Evolutionary conservation across 2,797 vertebrate genomes (phyloP).

Genomic region (Pelodytes ibericus): DNA sequence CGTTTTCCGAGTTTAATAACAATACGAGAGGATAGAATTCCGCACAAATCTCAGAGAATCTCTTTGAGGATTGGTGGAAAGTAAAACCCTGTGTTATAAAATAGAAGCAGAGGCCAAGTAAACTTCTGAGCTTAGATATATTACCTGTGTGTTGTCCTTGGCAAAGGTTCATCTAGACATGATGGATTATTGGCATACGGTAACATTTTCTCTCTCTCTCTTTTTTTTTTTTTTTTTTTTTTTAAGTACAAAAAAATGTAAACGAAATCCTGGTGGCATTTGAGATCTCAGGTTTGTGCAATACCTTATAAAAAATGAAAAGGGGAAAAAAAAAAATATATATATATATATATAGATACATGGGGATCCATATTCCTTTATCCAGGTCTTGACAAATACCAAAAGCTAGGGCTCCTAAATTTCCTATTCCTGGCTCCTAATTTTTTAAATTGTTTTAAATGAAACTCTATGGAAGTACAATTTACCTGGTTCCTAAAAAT

Average conservation of each 20-base stretch:
- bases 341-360: too few relatives aligned
- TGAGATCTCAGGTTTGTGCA: neutral
- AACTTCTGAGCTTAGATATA: constrained; percentile 24
- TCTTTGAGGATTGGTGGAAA: constrained; percentile 39
- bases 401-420: too few relatives aligned
- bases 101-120: constrained; percentile 19
- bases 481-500: too few relatives aligned
- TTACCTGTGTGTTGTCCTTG: constrained; percentile 48
- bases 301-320: neutral
- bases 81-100: constrained; percentile 17
- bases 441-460: too few relatives aligned
- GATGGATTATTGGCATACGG: constrained; percentile 20
- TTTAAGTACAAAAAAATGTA: neutral
- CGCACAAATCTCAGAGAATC: constrained; percentile 26
- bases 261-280: neutral
- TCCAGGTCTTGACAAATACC: too few relatives aligned
- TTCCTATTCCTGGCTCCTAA: too few relatives aligned
- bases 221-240: too few relatives aligned
- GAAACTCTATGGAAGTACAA: too few relatives aligned
- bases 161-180: neutral
- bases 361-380: too few relatives aligned
- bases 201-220: constrained; percentile 1
- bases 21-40: constrained; percentile 38
- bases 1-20: constrained; percentile 38
- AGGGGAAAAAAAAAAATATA: neutral